Evolutionary conservation across 2,113 vertebrate genomes (phyloP).

Genomic region (Percopsis transmontana): DNA sequence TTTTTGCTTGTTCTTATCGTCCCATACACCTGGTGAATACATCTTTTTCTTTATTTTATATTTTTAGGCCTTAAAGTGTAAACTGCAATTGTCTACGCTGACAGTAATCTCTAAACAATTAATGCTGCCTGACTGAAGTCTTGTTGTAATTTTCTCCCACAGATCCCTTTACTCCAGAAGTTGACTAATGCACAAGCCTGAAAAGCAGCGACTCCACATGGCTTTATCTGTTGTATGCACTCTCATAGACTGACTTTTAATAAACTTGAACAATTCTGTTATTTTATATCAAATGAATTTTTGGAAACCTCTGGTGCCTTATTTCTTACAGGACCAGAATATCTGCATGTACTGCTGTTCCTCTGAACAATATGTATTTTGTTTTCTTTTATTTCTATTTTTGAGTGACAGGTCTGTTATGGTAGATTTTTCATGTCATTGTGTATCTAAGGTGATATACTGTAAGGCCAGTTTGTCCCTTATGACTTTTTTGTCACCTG

Average conservation of each 20-base stretch:
- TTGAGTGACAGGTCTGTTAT: no score
- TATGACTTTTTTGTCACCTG: not conserved
- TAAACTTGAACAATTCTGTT: slow-evolving; percentile 76
- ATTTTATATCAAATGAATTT: slow-evolving; percentile 68
- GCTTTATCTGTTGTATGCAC: slow-evolving; percentile 75
- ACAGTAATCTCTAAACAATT: no score
- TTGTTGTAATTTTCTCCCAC: slow-evolving; percentile 30
- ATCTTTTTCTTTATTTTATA: no score
- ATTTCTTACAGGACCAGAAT: slow-evolving; percentile 89
- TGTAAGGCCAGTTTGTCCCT: not conserved
- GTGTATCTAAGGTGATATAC: not conserved
- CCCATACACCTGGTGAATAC: no score
- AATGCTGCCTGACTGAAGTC: no score
- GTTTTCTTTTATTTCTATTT: slow-evolving; percentile 24
- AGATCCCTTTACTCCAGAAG: slow-evolving; percentile 92
- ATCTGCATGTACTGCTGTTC: slow-evolving; percentile 82
- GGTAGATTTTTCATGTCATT: slow-evolving; percentile 8
- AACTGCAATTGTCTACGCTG: no score
- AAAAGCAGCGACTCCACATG: slow-evolving; percentile 51
- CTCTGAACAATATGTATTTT: slow-evolving; percentile 32
- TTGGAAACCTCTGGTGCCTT: slow-evolving; percentile 92
- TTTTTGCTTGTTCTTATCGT: no score
- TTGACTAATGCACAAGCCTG: slow-evolving; percentile 77
- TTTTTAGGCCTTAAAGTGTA: no score
- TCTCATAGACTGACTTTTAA: slow-evolving; percentile 82